Evolutionary conservation across 2,113 vertebrate genomes (phyloP), one percentile per base, ranked within the genome.

Genomic region (Sceloporus tristichus): DNA sequence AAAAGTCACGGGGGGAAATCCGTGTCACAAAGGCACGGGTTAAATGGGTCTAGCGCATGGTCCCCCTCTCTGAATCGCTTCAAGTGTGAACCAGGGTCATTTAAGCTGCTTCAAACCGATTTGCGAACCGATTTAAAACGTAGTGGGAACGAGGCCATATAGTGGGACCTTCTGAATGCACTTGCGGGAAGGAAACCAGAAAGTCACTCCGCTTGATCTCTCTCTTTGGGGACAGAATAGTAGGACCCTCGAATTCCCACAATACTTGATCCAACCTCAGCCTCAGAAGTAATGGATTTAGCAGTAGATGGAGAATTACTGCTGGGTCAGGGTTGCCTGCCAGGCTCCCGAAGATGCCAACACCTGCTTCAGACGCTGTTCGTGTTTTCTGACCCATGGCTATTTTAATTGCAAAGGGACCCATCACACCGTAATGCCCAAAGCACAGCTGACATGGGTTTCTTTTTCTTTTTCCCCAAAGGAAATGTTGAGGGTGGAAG

Each of bases 371-470:
- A 40, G 81, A 81, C 83, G 88, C 42, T 23, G 70, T 62, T 76
- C 82, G 92, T 88, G 48, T 1, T 87, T 92, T 42, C 85, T 89
- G 93, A 40, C 68, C 91, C 81, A 19, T 91, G 83, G 75, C 25
- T 29, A 4, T 34, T 79, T 14, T 84, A 77, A 83, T 92, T 59
- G 0, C 89, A 40, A 91, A 86, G 91, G 62, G 81, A 71, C 81
- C 83, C 86, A 48, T 88, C 92, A 29, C 3, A 0, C 70, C 0
- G 0, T 0, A 29, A 90, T 91, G 88, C 89, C 42, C 92, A 93
- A 83, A 92, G 73, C 59, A 65, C 84, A 70, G 16, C 89, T 87
- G 90, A 88, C 56, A 0, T 4, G 54, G 54, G 79, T 77, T 62
- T 16, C 16, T 74, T 74, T 13, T 74, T 74, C 3, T 48, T 40